phyloP scores from a whole-genome alignment of 2,113 vertebrate species.

The Tonatia bakeri region DNA sequence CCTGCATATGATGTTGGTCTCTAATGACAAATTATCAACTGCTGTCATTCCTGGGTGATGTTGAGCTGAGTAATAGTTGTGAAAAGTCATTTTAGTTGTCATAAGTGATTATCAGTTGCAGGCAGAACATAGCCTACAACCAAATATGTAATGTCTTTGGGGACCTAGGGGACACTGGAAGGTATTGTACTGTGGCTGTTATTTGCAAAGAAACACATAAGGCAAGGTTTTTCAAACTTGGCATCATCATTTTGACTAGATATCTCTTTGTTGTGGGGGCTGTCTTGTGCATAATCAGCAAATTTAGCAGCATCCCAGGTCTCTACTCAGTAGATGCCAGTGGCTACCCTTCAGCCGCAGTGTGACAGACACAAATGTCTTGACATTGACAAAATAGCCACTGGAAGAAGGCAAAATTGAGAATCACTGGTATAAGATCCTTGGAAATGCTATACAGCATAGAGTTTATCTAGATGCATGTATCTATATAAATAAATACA shows the following conservation, averaged over 20 bases:
- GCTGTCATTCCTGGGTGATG: background rate
- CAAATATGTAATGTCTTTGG: background rate
- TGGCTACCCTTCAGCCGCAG: background rate
- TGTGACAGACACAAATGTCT: background rate
- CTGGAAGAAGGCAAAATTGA: background rate
- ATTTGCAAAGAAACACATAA: background rate
- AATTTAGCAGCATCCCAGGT: background rate
- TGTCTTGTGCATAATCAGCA: background rate
- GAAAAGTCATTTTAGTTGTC: background rate
- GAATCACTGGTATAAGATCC: background rate
- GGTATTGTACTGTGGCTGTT: background rate
- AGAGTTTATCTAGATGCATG: background rate
- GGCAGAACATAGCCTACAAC: background rate
- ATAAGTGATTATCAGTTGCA: background rate
- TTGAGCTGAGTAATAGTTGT: background rate
- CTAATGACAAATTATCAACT: background rate
- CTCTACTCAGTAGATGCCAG: background rate
- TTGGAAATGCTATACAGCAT: background rate
- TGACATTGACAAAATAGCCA: background rate
- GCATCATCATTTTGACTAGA: background rate
- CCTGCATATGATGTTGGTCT: background rate
- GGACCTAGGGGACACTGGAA: fast-evolving
- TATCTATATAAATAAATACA: background rate
- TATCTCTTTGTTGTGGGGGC: background rate
- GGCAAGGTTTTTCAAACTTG: background rate